These are phyloP conservation scores for Gymnarchus niloticus DNA, from an alignment of 2,113 vertebrate species.

Conservation along the genomic window DNA sequence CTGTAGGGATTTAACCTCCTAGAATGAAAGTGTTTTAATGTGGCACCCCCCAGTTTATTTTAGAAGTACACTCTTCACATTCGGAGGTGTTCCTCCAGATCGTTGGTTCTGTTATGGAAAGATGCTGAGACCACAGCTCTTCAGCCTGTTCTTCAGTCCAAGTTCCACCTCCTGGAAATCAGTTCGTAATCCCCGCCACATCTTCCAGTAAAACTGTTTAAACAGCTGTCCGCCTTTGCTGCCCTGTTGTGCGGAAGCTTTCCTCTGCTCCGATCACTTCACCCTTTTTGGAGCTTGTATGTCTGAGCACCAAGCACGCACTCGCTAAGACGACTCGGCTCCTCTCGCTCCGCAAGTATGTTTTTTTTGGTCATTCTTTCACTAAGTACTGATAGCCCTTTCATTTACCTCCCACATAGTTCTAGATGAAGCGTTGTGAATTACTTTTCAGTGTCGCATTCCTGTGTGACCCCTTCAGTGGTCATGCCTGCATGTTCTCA, in stretches of 20 bases:
- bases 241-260: not conserved
- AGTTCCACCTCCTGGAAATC: constrained; percentile 53
- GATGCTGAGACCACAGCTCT: constrained; percentile 46
- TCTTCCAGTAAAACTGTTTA: constrained; percentile 60
- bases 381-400: not conserved
- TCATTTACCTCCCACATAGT: not conserved
- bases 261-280: not conserved
- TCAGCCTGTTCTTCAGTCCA: constrained; percentile 57
- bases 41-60: too few relatives aligned
- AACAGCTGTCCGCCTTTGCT: constrained; percentile 52
- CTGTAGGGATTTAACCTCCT: constrained; percentile 44
- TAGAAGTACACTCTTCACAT: constrained; percentile 33
- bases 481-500: not conserved
- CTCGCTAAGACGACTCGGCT: constrained; percentile 14
- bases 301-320: not conserved
- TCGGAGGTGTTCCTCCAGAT: constrained; percentile 56
- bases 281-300: not conserved
- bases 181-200: constrained; percentile 71
- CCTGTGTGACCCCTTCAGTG: not conserved
- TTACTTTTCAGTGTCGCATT: not conserved
- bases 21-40: constrained; percentile 45
- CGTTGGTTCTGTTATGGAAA: constrained; percentile 55
- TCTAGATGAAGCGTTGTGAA: not conserved
- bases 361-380: not conserved
- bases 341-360: too few relatives aligned